Evolutionary conservation across 2,797 vertebrate genomes (phyloP), one percentile per base, ranked within the genome.

Genomic region (Anniella stebbinsi): DNA sequence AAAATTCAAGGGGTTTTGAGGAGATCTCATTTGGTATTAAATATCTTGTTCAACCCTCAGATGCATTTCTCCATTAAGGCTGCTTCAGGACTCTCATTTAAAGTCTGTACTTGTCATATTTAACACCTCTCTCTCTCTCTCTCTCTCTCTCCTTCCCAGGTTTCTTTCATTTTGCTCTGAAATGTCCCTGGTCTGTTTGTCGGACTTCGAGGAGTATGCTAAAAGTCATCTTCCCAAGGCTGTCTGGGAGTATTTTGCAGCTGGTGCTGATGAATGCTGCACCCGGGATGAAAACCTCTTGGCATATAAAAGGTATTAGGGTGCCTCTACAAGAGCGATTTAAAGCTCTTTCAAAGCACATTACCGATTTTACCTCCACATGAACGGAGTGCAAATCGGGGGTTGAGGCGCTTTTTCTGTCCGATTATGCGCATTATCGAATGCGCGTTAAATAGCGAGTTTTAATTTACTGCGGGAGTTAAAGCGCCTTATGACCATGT

Each of bases 221-320:
- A 98, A 97, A 82, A 97, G 98, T 87, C 97, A 97, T 94, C 98
- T 99, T 78, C 98, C 98, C 66, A 99, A 99, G 95, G 93, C 97
- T 60, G 97, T 97, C 25, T 99, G 99, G 98, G 98, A 99, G 90
- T 99, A 97, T 93, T 98, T 99, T 17, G 98, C 98, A 76, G 98
- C 98, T 28, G 98, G 98, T 93, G 98, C 98, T 0, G 98, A 99
- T 0, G 98, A 99, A 12, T 98, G 98, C 94, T 97, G 95, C 95
- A 99, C 98, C 3, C 95, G 97, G 81, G 98, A 99, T 2, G 98
- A 99, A 93, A 99, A 99, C 92, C 89, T 98, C 0, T 94, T 98
- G 89, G 98, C 98, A 2, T 99, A 98, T 94, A 98, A 98, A 97
- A 98, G 98, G 99, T 99, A 95, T 12, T 38, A n/a, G n/a, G n/a